Evolutionary conservation across 2,888 invertebrate species (phyloP).

Genomic region (Malachius bipustulatus): DNA sequence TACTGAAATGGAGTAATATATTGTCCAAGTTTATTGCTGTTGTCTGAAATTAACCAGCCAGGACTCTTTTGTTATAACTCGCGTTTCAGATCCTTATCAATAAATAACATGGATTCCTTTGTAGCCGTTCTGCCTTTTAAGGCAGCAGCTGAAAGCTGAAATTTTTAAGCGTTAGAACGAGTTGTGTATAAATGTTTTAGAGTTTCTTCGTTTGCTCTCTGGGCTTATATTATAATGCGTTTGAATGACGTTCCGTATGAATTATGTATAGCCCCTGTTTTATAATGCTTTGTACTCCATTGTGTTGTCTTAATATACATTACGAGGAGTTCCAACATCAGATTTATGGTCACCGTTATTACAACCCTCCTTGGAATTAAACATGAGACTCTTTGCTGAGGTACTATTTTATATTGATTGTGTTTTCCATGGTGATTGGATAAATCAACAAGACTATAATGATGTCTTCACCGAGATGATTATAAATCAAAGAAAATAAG

Average conservation of each 20-base stretch:
- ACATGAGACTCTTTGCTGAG: too few relatives aligned
- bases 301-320: slow-evolving; percentile 23
- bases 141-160: slow-evolving; percentile 25
- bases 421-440: too few relatives aligned
- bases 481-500: too few relatives aligned
- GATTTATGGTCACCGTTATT: neutral
- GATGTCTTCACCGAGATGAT: too few relatives aligned
- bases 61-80: slow-evolving; percentile 28
- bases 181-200: slow-evolving; percentile 5
- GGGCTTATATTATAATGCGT: slow-evolving; percentile 23
- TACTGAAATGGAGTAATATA: slow-evolving; percentile 11
- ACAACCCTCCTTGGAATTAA: neutral
- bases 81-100: slow-evolving; percentile 31
- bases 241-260: slow-evolving; percentile 26
- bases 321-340: slow-evolving; percentile 1
- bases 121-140: slow-evolving; percentile 28
- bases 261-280: slow-evolving; percentile 25
- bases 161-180: slow-evolving; percentile 18
- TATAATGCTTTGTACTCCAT: slow-evolving; percentile 19
- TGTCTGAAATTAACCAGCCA: slow-evolving; percentile 28
- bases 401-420: too few relatives aligned
- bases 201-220: slow-evolving; percentile 2
- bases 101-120: slow-evolving; percentile 30
- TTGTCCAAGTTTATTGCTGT: slow-evolving; percentile 25
- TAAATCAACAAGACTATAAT: too few relatives aligned